Evolutionary conservation across 2,797 vertebrate genomes (phyloP), one percentile per base, ranked within the genome.

Genomic region (Nasua narica): DNA sequence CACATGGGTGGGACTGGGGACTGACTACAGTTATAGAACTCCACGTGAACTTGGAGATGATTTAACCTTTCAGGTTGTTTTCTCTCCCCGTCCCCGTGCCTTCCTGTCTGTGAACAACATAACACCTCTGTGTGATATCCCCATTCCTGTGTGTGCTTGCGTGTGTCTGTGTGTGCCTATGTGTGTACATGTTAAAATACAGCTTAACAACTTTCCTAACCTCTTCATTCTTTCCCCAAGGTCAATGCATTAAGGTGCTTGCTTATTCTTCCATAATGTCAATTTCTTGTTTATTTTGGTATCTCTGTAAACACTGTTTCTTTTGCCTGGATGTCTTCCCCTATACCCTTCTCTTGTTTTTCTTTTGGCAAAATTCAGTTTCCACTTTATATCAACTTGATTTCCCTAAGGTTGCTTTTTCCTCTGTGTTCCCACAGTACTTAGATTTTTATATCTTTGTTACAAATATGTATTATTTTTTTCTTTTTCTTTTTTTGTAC

Each of bases 11-110:
- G 25, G 5, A 21, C 18, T 0, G n/a, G 74, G 8, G 2, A 40
- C 12, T 3, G 35, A 46, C 35, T 7, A 4, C 2, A 23, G 7
- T 0, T 21, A 5, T 0, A 2, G 50, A n/a, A 23, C 48, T 18
- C n/a, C 48, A 11, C 29, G 0, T 3, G 4, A 67, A 37, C 7
- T 3, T 29, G 11, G 35, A 70, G 48, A 29, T 1, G 7, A 62
- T 4, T n/a, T 46, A 4, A 6, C 40, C 29, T 52, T 32, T 48
- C 58, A 69, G 16, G 6, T 16, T 18, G 21, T 32, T 32, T 32
- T 7, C n/a, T 32, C 29, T 32, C 16, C 23, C 54, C 32, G 8
- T 62, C 19, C 46, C 46, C 76, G 9, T 0, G 15, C 23, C 82
- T 23, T 9, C 5, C 1, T 19, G 7, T 7, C 29, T 2, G 2